Base-by-base conservation (phyloP, 1,140 invertebrate genomes). In the Procambarus virginalis region DNA sequence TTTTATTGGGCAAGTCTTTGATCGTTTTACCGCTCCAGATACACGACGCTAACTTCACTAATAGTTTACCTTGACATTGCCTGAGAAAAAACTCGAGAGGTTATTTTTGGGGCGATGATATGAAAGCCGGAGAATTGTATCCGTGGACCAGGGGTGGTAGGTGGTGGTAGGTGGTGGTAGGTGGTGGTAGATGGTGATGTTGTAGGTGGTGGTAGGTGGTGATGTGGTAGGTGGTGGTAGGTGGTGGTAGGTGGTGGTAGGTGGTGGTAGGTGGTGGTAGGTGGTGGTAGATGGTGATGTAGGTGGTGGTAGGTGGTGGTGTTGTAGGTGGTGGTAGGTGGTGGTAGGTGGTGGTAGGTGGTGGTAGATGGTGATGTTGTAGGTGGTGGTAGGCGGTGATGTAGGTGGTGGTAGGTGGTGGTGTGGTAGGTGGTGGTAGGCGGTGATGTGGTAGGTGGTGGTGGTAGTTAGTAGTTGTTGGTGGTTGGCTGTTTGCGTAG, bases 11-110 rank as follows among this genome's bases (percentile, higher is more conserved):
- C 46, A 34, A 49, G n/a, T 22, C 83, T 84, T 84, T 84, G 83
- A 84, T 84, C 20, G 22, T 48, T 84, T 84, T 84, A 22, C 34
- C 3, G 64, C 8, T 45, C 5, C n/a, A 84, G 83, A 84, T 55
- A 84, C 68, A 84, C 49, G 68, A n/a, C 68, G 49, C 34, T 75
- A 75, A 84, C 49, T 14, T 70, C 45, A n/a, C 48, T 84, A 84
- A 84, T 84, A 84, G 83, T 84, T 75, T 84, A 84, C 83, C 83
- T 10, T 34, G 46, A 49, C 68, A 68, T 75, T 84, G 68, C 46
- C 22, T 3, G 46, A 55, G 49, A 5, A 84, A 84, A 84, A 84
- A 84, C 68, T 55, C 68, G 49, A 22, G 20, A 48, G 70, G 49
- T 12, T 34, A 45, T 81, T 81, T 60, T 60, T 60, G 51, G 51